A percentile compares a stretch with the other conserved stretches of the same genome.
phyloP scores from a whole-genome alignment of 2,797 vertebrate genomes.

The Pseudomugil tenellus region DNA sequence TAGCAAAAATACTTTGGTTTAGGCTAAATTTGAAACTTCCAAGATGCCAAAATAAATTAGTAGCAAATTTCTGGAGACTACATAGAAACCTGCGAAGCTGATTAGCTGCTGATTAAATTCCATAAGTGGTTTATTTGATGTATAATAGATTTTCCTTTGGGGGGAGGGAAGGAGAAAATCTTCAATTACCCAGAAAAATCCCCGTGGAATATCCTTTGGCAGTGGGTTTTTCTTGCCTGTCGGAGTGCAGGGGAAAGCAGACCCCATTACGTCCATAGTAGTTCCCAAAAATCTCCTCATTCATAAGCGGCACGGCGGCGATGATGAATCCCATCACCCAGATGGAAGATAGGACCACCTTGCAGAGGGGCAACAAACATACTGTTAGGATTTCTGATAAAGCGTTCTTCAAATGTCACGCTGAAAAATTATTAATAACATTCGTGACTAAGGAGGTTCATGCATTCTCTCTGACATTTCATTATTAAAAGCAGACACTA shows the following conservation, averaged over 20 bases:
- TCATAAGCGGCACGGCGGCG: slow-evolving; percentile 84
- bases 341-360: slow-evolving; percentile 78
- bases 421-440: slow-evolving; percentile 2
- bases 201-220: slow-evolving; percentile 87
- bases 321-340: slow-evolving; percentile 87
- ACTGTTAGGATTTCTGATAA: slow-evolving; percentile 9
- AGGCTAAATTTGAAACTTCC: background rate
- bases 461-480: background rate
- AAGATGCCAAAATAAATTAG: background rate
- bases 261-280: slow-evolving; percentile 90
- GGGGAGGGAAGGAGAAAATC: background rate
- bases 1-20: background rate
- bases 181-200: slow-evolving; percentile 87
- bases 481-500: background rate
- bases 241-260: slow-evolving; percentile 89
- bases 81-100: background rate
- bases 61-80: background rate
- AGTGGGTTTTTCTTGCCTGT: slow-evolving; percentile 84
- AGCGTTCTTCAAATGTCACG: background rate
- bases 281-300: slow-evolving; percentile 86
- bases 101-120: no score
- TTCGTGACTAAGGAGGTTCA: background rate
- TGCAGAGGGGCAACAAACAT: slow-evolving; percentile 20
- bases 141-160: background rate
- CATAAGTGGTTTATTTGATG: background rate